A percentile compares a stretch with the other conserved stretches of the same genome.
Evolutionary conservation across 2,797 vertebrate species (phyloP).

Genomic region (Gallinago nigripennis): DNA sequence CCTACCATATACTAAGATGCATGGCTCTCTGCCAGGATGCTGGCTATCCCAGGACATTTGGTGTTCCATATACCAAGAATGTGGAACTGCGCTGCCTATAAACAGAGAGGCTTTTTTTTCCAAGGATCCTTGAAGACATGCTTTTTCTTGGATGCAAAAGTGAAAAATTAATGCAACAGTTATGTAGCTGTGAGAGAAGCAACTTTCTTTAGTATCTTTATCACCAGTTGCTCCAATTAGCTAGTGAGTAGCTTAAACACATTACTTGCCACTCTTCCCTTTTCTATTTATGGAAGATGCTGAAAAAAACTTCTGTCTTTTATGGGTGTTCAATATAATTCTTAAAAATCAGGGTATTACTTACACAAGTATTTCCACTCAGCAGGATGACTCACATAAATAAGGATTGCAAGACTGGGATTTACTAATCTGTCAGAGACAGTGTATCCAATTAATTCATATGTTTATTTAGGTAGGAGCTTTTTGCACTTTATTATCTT

Average conservation of each 20-base stretch:
- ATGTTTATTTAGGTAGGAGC: slow-evolving; percentile 48
- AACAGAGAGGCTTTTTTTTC: slow-evolving; percentile 40
- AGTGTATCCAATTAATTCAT: slow-evolving; percentile 35
- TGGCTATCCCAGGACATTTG: slow-evolving; percentile 52
- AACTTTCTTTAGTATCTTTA: background rate
- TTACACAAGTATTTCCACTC: slow-evolving; percentile 34
- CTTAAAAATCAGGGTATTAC: slow-evolving; percentile 7
- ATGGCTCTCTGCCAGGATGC: slow-evolving; percentile 65
- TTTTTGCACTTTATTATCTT: slow-evolving; percentile 36
- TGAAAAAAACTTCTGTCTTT: background rate
- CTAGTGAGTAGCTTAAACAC: background rate
- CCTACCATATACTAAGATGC: slow-evolving; percentile 63
- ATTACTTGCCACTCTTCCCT: background rate
- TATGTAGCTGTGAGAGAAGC: background rate
- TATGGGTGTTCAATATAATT: background rate
- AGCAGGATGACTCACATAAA: slow-evolving; percentile 21
- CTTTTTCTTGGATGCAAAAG: background rate
- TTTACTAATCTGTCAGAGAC: slow-evolving; percentile 34
- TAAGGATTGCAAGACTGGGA: slow-evolving; percentile 12
- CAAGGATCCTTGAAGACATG: background rate
- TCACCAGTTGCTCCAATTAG: background rate
- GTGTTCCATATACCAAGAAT: slow-evolving; percentile 59
- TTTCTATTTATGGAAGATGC: background rate
- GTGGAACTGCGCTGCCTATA: slow-evolving; percentile 46
- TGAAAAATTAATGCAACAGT: background rate